phyloP scores from a whole-genome alignment of 2,113 vertebrate species.

The Geothlypis trichas region DNA sequence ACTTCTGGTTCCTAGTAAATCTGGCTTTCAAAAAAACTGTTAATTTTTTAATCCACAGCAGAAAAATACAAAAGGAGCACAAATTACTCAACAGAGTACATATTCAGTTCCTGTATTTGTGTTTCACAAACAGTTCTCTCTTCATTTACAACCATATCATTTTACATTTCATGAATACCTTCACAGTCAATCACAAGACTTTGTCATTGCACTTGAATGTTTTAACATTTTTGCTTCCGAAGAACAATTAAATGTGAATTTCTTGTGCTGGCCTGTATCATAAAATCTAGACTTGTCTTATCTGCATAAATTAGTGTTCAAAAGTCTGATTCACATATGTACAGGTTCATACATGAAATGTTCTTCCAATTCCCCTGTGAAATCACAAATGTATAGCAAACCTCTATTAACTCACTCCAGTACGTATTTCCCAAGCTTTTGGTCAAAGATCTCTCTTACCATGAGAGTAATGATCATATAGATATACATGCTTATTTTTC shows the following conservation, averaged over 20 bases:
- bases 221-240: neutral
- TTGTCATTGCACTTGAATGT: neutral
- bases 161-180: neutral
- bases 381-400: neutral
- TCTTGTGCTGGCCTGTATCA: neutral
- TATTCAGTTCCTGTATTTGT: neutral
- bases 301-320: neutral
- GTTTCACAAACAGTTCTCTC: neutral
- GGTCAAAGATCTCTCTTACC: neutral
- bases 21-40: neutral
- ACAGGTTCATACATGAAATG: neutral
- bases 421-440: neutral
- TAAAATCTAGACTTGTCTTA: neutral
- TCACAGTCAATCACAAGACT: neutral
- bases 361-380: neutral
- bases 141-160: neutral
- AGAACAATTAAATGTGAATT: neutral
- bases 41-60: slow-evolving; percentile 4
- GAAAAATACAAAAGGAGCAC: neutral
- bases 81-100: neutral
- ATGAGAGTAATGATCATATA: neutral
- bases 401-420: neutral
- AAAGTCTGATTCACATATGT: neutral
- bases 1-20: neutral
- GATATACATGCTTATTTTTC: neutral